Conservation (phyloP, 1,140 invertebrate species). For the Andricus grossulariae region DNA sequence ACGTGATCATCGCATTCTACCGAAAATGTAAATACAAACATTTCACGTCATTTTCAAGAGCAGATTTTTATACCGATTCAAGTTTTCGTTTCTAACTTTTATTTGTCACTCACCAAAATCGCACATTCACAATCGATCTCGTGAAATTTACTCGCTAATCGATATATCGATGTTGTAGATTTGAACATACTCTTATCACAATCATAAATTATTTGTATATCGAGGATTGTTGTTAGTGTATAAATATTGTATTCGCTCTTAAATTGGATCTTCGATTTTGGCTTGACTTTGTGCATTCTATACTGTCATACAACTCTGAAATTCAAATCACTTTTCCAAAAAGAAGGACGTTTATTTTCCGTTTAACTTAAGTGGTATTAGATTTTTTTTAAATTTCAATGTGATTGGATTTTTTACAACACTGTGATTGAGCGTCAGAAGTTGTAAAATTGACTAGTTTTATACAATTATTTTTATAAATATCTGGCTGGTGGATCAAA, state of each 20-base stretch:
- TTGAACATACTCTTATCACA: not conserved
- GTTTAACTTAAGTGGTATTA: conserved; percentile 25
- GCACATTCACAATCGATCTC: not conserved
- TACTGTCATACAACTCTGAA: conserved; percentile 74
- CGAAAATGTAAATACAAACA: conserved; percentile 66
- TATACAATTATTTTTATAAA: conserved; percentile 77
- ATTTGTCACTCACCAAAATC: conserved; percentile 10
- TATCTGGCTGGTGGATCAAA: conserved; percentile 69
- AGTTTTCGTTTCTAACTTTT: conserved; percentile 17
- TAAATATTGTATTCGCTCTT: not conserved
- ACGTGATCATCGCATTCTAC: conserved; percentile 68
- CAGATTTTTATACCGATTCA: conserved; percentile 67
- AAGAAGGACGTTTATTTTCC: conserved; percentile 43
- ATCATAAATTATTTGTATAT: not conserved
- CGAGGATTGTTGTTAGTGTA: not conserved
- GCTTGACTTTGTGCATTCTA: conserved; percentile 72
- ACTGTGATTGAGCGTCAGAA: conserved; percentile 73
- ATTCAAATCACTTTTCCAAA: conserved; percentile 64
- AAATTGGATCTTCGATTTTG: conserved; percentile 61
- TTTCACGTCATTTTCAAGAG: conserved; percentile 63
- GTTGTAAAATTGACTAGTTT: conserved; percentile 76
- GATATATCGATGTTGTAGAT: not conserved
- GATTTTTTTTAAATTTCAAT: conserved; percentile 39
- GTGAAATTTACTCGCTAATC: not conserved
- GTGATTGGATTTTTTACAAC: conserved; percentile 59